Evolutionary conservation across 2,797 vertebrate genomes (phyloP).

Genomic region (Galaxias olidus): DNA sequence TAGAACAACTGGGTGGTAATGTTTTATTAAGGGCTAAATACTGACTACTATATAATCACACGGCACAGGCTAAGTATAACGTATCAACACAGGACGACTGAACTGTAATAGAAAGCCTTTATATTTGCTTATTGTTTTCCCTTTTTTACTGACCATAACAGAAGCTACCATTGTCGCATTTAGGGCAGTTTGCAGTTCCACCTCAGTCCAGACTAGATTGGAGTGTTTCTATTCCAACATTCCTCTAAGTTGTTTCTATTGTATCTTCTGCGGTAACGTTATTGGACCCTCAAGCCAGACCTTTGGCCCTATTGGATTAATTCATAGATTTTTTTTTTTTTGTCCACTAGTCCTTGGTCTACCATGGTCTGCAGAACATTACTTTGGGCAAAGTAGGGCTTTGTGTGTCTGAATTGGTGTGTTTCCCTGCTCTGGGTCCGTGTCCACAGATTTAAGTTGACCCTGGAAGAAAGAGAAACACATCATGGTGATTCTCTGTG

Average conservation of each 20-base stretch:
- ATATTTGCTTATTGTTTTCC: no score
- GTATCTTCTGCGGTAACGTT: conserved; percentile 26
- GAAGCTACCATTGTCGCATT: background rate
- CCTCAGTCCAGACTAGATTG: conserved; percentile 7
- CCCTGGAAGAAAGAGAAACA: conserved; percentile 32
- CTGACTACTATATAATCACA: no score
- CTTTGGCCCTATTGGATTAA: conserved; percentile 33
- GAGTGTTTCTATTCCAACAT: conserved; percentile 17
- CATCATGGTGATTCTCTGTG: conserved; percentile 28
- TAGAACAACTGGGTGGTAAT: no score
- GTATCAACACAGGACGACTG: no score
- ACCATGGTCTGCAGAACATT: conserved; percentile 16
- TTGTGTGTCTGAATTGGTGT: conserved; percentile 32
- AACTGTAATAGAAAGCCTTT: background rate
- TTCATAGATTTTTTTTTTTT: conserved; percentile 50
- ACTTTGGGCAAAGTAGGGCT: conserved; percentile 22
- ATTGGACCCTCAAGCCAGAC: conserved; percentile 17
- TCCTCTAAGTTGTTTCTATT: conserved; percentile 36
- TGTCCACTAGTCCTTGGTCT: conserved; percentile 8
- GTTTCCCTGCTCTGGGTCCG: background rate
- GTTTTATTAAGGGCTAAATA: no score
- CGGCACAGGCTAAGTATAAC: no score
- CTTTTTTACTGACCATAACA: no score
- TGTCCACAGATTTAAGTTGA: conserved; percentile 19
- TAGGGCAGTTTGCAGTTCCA: conserved; percentile 20